Conservation (phyloP, 2,888 invertebrate species). For the Xestia ashworthii region DNA sequence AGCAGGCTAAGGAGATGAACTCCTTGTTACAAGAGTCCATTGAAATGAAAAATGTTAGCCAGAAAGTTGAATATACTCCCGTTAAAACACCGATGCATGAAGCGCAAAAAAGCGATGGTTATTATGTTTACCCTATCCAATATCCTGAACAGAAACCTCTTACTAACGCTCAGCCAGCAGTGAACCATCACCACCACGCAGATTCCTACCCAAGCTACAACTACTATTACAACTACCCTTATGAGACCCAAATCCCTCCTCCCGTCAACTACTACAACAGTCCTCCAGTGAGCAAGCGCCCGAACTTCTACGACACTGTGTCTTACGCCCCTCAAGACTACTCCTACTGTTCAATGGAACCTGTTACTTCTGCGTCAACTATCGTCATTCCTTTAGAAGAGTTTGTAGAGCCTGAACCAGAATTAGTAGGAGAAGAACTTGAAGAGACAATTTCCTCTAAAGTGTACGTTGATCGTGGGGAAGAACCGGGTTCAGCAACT, state of each 20-base stretch:
- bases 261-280: constrained; percentile 72
- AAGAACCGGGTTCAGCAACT: constrained; percentile 81
- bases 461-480: constrained; percentile 81
- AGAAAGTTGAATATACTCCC: constrained; percentile 67
- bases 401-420: constrained; percentile 77
- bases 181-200: constrained; percentile 65
- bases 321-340: constrained; percentile 76
- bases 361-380: constrained; percentile 70
- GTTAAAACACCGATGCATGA: constrained; percentile 52
- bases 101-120: constrained; percentile 51
- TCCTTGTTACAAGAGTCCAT: constrained; percentile 79
- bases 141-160: constrained; percentile 62
- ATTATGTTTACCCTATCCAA: constrained; percentile 68
- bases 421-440: constrained; percentile 83
- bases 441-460: constrained; percentile 85
- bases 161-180: constrained; percentile 45
- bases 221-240: constrained; percentile 72
- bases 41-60: constrained; percentile 72
- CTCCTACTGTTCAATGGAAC: constrained; percentile 77
- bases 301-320: constrained; percentile 81
- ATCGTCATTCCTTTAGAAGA: constrained; percentile 74
- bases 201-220: constrained; percentile 69
- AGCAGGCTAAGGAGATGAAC: constrained; percentile 83
- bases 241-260: constrained; percentile 78
- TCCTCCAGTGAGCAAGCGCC: constrained; percentile 77